Evolutionary conservation across 2,113 vertebrate genomes (phyloP).

Genomic region (Hemibagrus wyckioides): DNA sequence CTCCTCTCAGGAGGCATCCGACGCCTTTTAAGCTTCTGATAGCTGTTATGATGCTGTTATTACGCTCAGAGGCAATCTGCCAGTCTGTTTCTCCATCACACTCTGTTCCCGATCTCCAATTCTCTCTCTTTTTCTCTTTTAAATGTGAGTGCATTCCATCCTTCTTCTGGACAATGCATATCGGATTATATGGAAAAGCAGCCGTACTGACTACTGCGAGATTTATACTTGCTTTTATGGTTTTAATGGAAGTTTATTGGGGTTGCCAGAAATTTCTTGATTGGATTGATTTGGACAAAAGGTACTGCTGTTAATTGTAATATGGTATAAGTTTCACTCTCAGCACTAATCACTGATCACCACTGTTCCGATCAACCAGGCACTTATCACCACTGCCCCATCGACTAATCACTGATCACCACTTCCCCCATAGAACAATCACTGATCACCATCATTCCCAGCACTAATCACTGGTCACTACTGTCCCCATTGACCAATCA

Average conservation of each 20-base stretch:
- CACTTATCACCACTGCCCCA: too few species aligned
- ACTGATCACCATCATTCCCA: neutral
- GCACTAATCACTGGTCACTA: neutral
- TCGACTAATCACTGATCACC: too few species aligned
- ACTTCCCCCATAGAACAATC: too few species aligned
- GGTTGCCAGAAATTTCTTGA: neutral
- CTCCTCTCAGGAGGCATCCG: constrained; percentile 10
- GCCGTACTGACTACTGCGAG: neutral
- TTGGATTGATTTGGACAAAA: neutral
- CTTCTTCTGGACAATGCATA: neutral
- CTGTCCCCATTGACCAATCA: too few species aligned
- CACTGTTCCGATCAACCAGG: too few species aligned
- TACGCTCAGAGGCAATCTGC: constrained; percentile 1
- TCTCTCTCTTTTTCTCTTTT: neutral
- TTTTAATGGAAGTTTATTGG: neutral
- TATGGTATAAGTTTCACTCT: neutral
- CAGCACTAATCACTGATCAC: too few species aligned
- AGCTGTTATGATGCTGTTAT: constrained; percentile 23
- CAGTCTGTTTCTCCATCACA: constrained; percentile 14
- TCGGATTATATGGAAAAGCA: neutral
- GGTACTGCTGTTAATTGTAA: neutral
- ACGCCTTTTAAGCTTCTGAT: neutral
- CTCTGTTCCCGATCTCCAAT: neutral
- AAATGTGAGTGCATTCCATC: neutral
- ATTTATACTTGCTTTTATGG: neutral